Evolutionary conservation across 2,797 vertebrate species (phyloP), one percentile per base, ranked within the genome.

Genomic region (Tamandua tetradactyla): DNA sequence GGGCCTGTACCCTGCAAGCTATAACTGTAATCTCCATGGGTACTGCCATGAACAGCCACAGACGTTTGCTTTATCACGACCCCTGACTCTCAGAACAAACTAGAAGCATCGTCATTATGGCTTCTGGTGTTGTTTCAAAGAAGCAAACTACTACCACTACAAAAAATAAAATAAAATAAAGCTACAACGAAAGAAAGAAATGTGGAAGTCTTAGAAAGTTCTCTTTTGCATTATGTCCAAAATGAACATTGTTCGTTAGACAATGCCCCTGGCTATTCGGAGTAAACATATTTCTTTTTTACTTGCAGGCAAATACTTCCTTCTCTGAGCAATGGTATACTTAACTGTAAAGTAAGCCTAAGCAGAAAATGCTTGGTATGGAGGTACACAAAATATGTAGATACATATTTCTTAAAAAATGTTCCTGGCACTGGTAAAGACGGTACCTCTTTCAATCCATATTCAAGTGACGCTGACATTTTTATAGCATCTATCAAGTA

Each of bases 271-370:
- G 6, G 35, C 68, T 81, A 87, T 42, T 44, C 13, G 42, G 4
- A 91, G 22, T 37, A 61, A 85, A 71, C 8, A 2, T 20, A 37
- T 52, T 57, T 69, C 35, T 52, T 57, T 57, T 49, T 35, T 1
- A 18, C 1, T 72, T 6, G 0, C 25, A 62, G 35, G 81, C 35
- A 88, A 93, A 61, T 12, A 57, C 22, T 75, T 69, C 37, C 25
- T 86, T 13, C 1, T 75, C 92, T 82, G 80, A 88, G 61, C 93
- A 94, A 44, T 44, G 72, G 13, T 85, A 88, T 12, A 52, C 81
- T 92, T 59, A 32, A 62, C 85, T 86, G 87, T 76, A 55, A 76
- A 59, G 49, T 59, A 91, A 92, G 3, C 9, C 42, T 25, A 5
- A 4, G 12, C 30, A 4, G 30, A 40, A 68, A 94, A 84, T 37